Base-by-base conservation (phyloP, 2,797 vertebrate species). In the Taenioides sp. region DNA sequence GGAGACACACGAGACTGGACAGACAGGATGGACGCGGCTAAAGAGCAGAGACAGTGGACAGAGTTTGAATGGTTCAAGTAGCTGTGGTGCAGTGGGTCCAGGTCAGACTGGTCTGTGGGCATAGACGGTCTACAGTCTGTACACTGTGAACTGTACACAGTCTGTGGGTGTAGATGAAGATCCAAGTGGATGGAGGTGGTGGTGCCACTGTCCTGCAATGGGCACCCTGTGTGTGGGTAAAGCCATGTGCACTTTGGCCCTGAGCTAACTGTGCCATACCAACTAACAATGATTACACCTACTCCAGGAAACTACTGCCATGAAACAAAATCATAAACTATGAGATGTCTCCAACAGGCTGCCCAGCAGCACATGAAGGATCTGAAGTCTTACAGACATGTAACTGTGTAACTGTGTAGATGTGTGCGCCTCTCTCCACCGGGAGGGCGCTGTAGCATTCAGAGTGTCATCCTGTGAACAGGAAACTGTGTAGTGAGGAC, bases 21-120 rank as follows among this genome's bases (percentile, higher is more conserved):
- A 71, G 27, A 47, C 67, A 43, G 43, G 16, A 16, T 58, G n/a
- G 10, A 58, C 55, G 12, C 4, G 11, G 7, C 31, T 34, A 9
- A 10, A 25, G 23, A 57, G 22, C 55, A 57, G 82, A 87, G 89
- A 90, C 72, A 87, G 89, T 93, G 88, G 91, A 91, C 90, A 91
- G 93, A 93, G 92, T 89, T 87, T 86, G 81, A 78, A 83, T 82
- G 85, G 87, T 94, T 94, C 94, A 94, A 94, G 94, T 95, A 94
- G 85, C 86, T 92, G 92, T 90, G 88, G 88, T 93, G 92, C 92
- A 94, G 92, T 92, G 90, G 92, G 88, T 88, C 40, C 34, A 63
- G 61, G 22, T 63, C 37, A 47, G 61, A 63, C 34, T 23, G 43
- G 43, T 47, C 43, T 16, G 43, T 47, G 43, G 43, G 12, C 43